phyloP scores from a whole-genome alignment of 2,888 invertebrate species.

The Eupelmus urozonus region DNA sequence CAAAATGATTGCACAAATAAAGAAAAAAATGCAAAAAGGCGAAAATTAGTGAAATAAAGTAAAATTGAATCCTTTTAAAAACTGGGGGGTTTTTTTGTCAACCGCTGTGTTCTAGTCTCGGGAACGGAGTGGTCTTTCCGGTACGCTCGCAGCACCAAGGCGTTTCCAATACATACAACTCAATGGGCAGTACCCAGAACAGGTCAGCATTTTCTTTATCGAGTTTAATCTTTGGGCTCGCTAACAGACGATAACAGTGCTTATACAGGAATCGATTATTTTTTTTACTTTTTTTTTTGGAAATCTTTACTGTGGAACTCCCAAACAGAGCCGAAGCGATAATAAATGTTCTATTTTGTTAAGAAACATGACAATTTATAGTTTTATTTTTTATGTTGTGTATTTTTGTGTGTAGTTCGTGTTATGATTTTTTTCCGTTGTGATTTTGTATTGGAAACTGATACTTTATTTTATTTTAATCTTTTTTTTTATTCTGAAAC shows the following conservation, averaged over 20 bases:
- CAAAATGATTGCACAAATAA: too few relatives aligned
- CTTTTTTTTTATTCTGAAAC: too few relatives aligned
- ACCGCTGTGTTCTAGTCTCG: slow-evolving; percentile 84
- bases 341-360: too few relatives aligned
- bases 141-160: slow-evolving; percentile 86
- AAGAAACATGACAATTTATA: too few relatives aligned
- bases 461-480: too few relatives aligned
- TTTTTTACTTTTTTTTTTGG: not conserved
- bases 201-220: slow-evolving; percentile 83
- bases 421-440: not conserved
- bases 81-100: slow-evolving; percentile 31
- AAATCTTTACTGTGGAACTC: slow-evolving; percentile 46
- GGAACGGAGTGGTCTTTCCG: slow-evolving; percentile 92
- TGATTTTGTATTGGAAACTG: too few relatives aligned
- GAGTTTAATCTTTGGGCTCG: slow-evolving; percentile 62
- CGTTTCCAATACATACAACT: slow-evolving; percentile 87
- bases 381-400: not conserved
- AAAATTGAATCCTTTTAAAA: slow-evolving; percentile 64
- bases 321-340: not conserved
- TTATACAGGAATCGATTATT: not conserved
- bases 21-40: too few relatives aligned
- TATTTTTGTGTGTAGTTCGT: not conserved
- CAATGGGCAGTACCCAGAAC: slow-evolving; percentile 91
- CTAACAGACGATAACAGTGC: slow-evolving; percentile 57
- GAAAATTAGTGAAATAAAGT: slow-evolving; percentile 33